phyloP scores from a whole-genome alignment of 2,797 vertebrate genomes.

The Micrastur ruficollis region DNA sequence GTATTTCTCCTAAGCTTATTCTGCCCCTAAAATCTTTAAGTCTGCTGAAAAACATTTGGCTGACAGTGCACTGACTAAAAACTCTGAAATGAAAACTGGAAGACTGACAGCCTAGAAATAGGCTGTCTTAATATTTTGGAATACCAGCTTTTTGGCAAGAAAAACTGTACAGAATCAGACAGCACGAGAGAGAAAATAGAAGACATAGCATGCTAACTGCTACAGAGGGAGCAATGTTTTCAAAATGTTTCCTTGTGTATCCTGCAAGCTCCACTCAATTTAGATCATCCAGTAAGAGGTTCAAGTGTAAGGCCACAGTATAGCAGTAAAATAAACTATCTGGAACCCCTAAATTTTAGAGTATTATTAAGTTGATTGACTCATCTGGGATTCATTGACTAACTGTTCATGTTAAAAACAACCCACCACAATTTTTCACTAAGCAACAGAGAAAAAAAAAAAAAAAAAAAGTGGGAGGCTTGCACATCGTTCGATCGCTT shows the following conservation, averaged over 20 bases:
- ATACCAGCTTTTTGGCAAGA: conserved; percentile 28
- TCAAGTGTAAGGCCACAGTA: background rate
- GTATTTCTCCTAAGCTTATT: background rate
- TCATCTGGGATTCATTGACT: background rate
- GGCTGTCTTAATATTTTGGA: conserved; percentile 39
- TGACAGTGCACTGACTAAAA: conserved; percentile 24
- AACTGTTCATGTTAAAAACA: background rate
- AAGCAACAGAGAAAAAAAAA: background rate
- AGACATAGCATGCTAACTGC: background rate
- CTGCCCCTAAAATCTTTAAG: background rate
- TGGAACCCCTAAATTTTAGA: background rate
- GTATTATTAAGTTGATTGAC: background rate
- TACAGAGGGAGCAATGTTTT: background rate
- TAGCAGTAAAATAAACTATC: conserved; percentile 2
- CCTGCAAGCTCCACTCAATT: background rate
- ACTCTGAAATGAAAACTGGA: conserved; percentile 40
- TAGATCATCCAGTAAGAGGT: background rate
- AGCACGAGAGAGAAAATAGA: background rate
- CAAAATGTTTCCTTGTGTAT: background rate
- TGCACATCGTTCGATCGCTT: background rate
- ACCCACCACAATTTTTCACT: background rate
- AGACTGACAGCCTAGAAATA: conserved; percentile 48
- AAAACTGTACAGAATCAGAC: background rate
- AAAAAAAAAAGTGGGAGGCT: background rate
- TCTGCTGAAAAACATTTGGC: conserved; percentile 36